phyloP scores from a whole-genome alignment of 2,113 vertebrate genomes.

The Sceloporus tristichus region DNA sequence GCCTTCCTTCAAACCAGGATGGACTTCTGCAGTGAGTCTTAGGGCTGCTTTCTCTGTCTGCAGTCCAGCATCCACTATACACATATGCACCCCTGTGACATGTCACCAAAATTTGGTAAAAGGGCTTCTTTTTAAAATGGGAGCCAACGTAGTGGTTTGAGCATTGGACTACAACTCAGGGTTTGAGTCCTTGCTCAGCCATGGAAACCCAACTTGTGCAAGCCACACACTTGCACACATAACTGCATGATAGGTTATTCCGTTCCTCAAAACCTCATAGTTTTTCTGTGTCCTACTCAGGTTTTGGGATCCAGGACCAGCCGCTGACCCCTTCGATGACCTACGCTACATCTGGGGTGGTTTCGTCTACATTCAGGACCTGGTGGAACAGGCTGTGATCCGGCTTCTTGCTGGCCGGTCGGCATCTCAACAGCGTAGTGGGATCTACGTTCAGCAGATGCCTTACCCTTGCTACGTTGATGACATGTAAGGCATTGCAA shows the following conservation, averaged over 20 bases:
- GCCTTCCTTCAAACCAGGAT: no score
- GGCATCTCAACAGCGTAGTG: constrained; percentile 55
- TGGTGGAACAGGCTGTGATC: constrained; percentile 86
- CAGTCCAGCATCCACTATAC: not conserved
- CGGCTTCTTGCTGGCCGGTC: constrained; percentile 73
- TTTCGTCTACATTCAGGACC: constrained; percentile 91
- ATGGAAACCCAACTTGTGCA: not conserved
- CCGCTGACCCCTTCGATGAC: constrained; percentile 85
- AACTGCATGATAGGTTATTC: no score
- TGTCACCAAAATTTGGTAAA: no score
- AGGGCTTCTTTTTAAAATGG: no score
- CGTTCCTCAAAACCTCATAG: no score
- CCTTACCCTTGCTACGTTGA: constrained; percentile 93
- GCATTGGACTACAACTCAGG: no score
- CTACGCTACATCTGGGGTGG: constrained; percentile 90
- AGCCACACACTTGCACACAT: rapidly evolving
- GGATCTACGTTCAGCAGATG: constrained; percentile 92
- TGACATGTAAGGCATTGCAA: constrained; percentile 81
- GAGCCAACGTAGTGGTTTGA: no score
- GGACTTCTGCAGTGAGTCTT: not conserved
- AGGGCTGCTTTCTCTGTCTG: not conserved
- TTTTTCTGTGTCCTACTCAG: constrained; percentile 56
- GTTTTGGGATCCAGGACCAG: constrained; percentile 90
- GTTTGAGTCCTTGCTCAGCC: no score
- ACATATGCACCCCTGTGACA: no score